Percentiles rank a stretch among this genome's conserved stretches.
These are phyloP conservation scores for Zophobas morio DNA, from an alignment of 1,140 invertebrate genomes.

Conservation along the genomic window DNA sequence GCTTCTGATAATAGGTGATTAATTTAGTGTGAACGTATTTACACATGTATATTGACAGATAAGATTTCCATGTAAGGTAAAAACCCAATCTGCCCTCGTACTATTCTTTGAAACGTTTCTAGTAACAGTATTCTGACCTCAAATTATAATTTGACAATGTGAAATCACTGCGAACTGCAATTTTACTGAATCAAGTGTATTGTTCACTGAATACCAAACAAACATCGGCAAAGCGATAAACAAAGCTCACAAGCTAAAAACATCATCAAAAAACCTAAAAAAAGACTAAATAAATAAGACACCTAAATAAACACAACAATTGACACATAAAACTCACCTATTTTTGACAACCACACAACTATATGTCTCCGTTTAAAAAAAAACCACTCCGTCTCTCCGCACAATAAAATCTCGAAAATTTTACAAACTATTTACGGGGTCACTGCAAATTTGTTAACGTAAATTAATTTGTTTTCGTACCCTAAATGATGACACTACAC, in stretches of 20 bases:
- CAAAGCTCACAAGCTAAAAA: conserved; percentile 28
- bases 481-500: conserved; percentile 42
- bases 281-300: conserved; percentile 30
- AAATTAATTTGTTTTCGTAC: conserved; percentile 36
- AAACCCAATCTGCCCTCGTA: too few species aligned
- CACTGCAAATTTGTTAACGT: conserved; percentile 36
- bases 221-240: conserved; percentile 29
- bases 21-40: too few species aligned
- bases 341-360: conserved; percentile 20
- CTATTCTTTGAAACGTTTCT: too few species aligned
- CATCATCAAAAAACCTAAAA: background rate
- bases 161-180: background rate
- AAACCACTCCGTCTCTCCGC: background rate
- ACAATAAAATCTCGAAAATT: conserved; percentile 10
- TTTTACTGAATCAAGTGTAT: background rate
- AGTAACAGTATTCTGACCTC: too few species aligned
- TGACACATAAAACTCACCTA: conserved; percentile 33
- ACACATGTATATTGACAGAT: too few species aligned
- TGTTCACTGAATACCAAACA: background rate
- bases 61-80: too few species aligned
- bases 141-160: too few species aligned
- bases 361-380: conserved; percentile 27
- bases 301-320: conserved; percentile 28
- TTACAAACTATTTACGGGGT: conserved; percentile 25
- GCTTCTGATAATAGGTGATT: too few species aligned